These are phyloP conservation scores for Volucella inanis DNA, from an alignment of 2,888 invertebrate species.

Conservation along the genomic window DNA sequence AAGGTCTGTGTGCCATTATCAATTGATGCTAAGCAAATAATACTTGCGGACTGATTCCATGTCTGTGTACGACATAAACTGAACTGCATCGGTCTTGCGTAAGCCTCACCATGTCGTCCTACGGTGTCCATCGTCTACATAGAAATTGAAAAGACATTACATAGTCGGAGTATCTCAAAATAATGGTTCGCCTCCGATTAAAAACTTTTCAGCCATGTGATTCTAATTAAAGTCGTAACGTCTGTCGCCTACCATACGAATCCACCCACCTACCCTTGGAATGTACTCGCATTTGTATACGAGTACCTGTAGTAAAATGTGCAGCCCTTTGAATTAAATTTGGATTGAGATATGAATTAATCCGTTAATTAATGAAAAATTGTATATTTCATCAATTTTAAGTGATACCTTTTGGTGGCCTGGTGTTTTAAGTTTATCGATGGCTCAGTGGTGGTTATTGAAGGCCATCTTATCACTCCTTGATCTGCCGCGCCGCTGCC, in stretches of 20 bases:
- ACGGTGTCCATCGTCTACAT: conserved; percentile 1
- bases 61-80: neutral
- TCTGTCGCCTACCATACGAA: too few relatives aligned
- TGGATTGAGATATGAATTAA: neutral
- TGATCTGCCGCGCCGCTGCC: neutral
- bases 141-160: conserved; percentile 20
- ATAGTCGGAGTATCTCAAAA: conserved; percentile 30
- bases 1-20: neutral
- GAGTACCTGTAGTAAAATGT: neutral
- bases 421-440: too few relatives aligned
- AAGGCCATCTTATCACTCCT: neutral
- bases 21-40: conserved; percentile 14
- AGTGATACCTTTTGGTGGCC: neutral
- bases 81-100: neutral
- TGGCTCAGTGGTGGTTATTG: neutral
- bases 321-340: conserved; percentile 18
- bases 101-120: conserved; percentile 1
- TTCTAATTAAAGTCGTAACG: neutral
- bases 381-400: neutral
- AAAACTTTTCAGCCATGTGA: conserved; percentile 4
- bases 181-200: neutral
- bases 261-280: too few relatives aligned
- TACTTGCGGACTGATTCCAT: neutral
- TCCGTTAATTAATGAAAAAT: conserved; percentile 24
- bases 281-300: neutral